These are phyloP conservation scores for Dinocampus coccinellae DNA, from an alignment of 2,888 invertebrate species.

Conservation along the genomic window DNA sequence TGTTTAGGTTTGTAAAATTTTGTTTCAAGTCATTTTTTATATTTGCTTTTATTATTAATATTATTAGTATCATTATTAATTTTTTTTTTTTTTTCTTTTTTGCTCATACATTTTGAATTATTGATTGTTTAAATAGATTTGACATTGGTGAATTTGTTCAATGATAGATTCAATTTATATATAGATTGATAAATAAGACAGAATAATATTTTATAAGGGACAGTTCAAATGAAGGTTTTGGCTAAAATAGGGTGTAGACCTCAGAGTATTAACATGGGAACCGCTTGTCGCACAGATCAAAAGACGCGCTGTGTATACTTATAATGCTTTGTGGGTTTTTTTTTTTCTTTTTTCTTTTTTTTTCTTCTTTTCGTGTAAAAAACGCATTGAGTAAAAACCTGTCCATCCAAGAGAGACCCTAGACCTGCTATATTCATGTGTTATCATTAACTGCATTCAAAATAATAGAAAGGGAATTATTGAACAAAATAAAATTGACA, in stretches of 20 bases:
- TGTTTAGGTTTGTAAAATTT: too few relatives aligned
- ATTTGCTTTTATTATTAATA: too few relatives aligned
- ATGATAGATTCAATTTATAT: too few relatives aligned
- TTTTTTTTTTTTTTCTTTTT: too few relatives aligned
- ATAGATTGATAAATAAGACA: not conserved
- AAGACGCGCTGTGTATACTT: slow-evolving; percentile 25
- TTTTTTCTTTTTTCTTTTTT: too few relatives aligned
- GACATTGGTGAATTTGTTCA: too few relatives aligned
- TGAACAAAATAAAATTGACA: too few relatives aligned
- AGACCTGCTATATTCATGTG: not conserved
- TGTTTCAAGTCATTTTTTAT: too few relatives aligned
- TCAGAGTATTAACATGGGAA: slow-evolving; percentile 37
- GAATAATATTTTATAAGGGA: not conserved
- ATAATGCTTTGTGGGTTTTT: slow-evolving; percentile 26
- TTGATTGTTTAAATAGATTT: too few relatives aligned
- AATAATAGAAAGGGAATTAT: not conserved
- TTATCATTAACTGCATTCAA: not conserved
- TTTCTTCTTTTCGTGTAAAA: slow-evolving; percentile 19
- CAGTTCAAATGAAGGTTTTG: not conserved
- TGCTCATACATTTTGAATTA: too few relatives aligned
- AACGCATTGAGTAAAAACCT: slow-evolving; percentile 25
- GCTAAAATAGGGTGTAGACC: not conserved
- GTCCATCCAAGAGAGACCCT: not conserved
- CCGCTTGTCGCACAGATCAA: slow-evolving; percentile 42
- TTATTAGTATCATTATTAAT: too few relatives aligned